These are phyloP conservation scores for Hemithea aestivaria DNA, from an alignment of 2,888 invertebrate species.

Conservation along the genomic window DNA sequence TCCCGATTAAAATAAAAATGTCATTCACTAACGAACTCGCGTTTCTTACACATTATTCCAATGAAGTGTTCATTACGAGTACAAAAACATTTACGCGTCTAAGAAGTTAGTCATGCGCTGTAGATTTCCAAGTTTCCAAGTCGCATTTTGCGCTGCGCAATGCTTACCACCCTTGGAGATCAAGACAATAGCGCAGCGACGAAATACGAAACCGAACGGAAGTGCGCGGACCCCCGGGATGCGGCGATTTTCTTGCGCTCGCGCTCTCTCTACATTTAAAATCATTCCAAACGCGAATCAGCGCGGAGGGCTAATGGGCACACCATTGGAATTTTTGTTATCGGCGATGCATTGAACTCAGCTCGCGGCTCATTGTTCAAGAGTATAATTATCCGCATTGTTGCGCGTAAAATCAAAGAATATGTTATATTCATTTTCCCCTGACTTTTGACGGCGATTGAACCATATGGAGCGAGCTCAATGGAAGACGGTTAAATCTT, in stretches of 20 bases:
- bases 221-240: conserved; percentile 70
- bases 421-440: conserved; percentile 70
- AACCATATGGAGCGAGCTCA: conserved; percentile 61
- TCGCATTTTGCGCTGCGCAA: conserved; percentile 30
- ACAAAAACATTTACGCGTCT: conserved; percentile 1
- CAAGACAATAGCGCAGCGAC: conserved; percentile 55
- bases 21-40: neutral
- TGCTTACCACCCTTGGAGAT: conserved; percentile 54
- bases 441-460: conserved; percentile 64
- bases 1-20: neutral
- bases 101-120: conserved; percentile 12
- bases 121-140: conserved; percentile 10
- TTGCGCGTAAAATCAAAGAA: conserved; percentile 71
- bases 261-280: conserved; percentile 46
- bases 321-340: conserved; percentile 52
- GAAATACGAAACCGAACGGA: conserved; percentile 73
- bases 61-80: neutral
- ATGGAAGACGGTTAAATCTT: conserved; percentile 75
- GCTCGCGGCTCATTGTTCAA: conserved; percentile 69
- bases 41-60: neutral
- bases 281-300: conserved; percentile 34
- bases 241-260: conserved; percentile 71
- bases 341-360: conserved; percentile 67
- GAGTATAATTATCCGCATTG: conserved; percentile 73
- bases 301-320: conserved; percentile 61